Base-by-base conservation (phyloP, 2,113 vertebrate species). In the Tragulus kanchil region DNA sequence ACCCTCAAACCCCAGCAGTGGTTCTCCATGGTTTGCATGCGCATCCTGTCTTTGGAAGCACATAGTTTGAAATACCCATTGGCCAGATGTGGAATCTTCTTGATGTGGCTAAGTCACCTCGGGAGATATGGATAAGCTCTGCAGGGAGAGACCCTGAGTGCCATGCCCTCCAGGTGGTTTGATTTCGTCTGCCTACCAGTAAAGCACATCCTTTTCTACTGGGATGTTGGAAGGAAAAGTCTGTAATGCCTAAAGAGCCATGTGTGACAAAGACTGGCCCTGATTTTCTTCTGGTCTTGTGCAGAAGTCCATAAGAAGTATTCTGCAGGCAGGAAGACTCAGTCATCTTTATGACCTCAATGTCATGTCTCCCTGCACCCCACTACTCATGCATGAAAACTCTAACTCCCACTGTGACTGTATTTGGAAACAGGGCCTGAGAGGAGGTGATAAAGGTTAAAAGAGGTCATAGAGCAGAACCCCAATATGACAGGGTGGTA, bases 251-350 rank as follows among this genome's bases (percentile, higher is more conserved):
- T 84, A 26, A 86, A 81, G n/a, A 84, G 25, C 42, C 13, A 45
- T 10, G 14, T 96, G 86, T 11, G n/a, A 78, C 89, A 8, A 6
- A 79, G 25, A 95, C 3, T 25, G n/a, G 31, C 26, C 64, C 31
- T 17, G 8, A 64, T 88, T 89, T 83, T 78, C 13, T 85, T 69
- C 28, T 92, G 58, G 62, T 94, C 28, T 56, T 62, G 10, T 67
- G 65, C 17, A 28, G 42, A n/a, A 59, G 4, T 85, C 95, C 4
- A 8, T 69, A 21, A 6, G 58, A 17, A 64, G 28, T 84, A 31
- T 11, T 4, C 36, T 48, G 7, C 23, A 69, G 45, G 56, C 42
- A 89, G 48, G 21, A n/a, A 94, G n/a, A 78, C 36, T 50, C 54
- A 85, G 25, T 65, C 42, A 85, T 71, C 59, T 12, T 48, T 82